Evolutionary conservation across 2,113 vertebrate species (phyloP).

Genomic region (Festucalex cinctus): DNA sequence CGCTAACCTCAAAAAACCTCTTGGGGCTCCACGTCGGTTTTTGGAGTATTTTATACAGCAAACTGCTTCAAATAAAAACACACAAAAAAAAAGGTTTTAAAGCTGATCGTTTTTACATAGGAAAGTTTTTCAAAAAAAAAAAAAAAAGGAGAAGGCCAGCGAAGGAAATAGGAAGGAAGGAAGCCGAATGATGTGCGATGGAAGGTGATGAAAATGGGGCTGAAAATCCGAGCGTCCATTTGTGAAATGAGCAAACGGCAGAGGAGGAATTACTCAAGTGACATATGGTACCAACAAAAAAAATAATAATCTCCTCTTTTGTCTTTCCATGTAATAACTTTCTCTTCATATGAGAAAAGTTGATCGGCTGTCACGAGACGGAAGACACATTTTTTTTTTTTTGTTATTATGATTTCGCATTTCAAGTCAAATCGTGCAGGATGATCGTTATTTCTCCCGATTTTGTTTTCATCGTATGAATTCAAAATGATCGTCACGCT

Average conservation of each 20-base stretch:
- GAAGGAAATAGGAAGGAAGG: background rate
- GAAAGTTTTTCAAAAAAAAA: no score
- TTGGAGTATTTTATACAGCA: no score
- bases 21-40: no score
- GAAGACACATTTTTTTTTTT: background rate
- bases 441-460: no score
- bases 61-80: no score
- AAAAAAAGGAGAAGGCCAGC: background rate
- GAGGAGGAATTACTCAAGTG: slow-evolving; percentile 1
- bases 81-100: no score
- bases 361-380: background rate
- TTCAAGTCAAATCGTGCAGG: background rate
- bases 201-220: background rate
- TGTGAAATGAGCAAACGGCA: background rate
- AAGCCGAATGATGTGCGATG: background rate
- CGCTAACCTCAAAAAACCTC: no score
- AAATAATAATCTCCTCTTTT: background rate
- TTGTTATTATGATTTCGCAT: background rate
- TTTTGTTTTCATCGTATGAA: no score
- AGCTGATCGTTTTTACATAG: no score
- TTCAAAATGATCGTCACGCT: no score
- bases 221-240: background rate
- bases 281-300: slow-evolving; percentile 1
- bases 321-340: background rate
- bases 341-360: background rate